Evolutionary conservation across 2,888 invertebrate genomes (phyloP).

Genomic region (Aricia artaxerxes): DNA sequence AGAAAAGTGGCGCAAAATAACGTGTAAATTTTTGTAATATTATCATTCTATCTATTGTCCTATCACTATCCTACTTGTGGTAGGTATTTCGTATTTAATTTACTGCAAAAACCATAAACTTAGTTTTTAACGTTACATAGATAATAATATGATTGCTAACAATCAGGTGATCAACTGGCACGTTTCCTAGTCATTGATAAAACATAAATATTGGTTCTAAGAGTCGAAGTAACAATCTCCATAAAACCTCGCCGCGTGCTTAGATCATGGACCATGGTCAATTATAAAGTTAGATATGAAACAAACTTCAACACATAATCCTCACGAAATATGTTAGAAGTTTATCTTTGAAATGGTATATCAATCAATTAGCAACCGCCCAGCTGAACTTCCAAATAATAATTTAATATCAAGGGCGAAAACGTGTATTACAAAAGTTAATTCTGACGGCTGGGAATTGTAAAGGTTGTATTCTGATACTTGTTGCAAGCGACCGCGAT

Average conservation of each 20-base stretch:
- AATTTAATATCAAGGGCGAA: constrained; percentile 62
- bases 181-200: not conserved
- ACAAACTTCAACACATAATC: constrained; percentile 10
- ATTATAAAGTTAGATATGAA: constrained; percentile 24
- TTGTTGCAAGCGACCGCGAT: no score
- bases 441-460: constrained; percentile 52
- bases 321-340: constrained; percentile 22
- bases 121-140: no score
- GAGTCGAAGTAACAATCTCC: not conserved
- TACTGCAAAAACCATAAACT: no score
- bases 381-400: constrained; percentile 64
- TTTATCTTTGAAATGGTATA: constrained; percentile 47
- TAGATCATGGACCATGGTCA: not conserved
- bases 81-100: no score
- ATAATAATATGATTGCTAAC: no score
- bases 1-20: no score
- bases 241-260: constrained; percentile 16
- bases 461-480: not conserved
- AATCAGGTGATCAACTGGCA: not conserved
- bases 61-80: no score
- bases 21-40: no score
- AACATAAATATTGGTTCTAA: not conserved
- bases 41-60: no score
- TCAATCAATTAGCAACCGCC: constrained; percentile 64
- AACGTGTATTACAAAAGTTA: constrained; percentile 64